Evolutionary conservation across 1,140 invertebrate species (phyloP).

Genomic region (Arctopsyche grandis): DNA sequence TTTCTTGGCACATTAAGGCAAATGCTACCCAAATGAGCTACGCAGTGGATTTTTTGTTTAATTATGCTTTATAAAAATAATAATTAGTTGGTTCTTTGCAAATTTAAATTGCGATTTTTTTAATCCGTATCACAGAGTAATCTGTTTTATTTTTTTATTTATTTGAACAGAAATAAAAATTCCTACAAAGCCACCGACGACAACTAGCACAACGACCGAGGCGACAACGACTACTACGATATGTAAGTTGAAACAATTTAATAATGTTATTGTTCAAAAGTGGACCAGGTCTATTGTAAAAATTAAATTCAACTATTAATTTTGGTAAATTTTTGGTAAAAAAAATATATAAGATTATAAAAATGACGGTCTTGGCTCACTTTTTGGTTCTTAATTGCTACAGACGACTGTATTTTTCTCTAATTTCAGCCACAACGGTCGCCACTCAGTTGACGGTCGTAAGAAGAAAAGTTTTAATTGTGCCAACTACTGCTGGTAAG

Average conservation of each 20-base stretch:
- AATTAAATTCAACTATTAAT: too few species aligned
- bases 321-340: too few species aligned
- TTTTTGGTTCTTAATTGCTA: too few species aligned
- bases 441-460: slow-evolving; percentile 41
- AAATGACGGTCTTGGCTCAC: too few species aligned
- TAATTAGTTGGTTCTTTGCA: too few species aligned
- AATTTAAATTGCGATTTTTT: too few species aligned
- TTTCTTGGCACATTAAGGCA: too few species aligned
- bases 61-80: too few species aligned
- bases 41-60: too few species aligned
- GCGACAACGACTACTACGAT: background rate
- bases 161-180: slow-evolving; percentile 50
- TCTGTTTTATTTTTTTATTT: background rate
- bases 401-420: background rate
- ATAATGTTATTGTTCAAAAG: background rate
- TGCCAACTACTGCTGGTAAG: slow-evolving; percentile 36
- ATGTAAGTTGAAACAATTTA: background rate
- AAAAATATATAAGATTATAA: too few species aligned
- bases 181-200: slow-evolving; percentile 41
- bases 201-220: slow-evolving; percentile 43
- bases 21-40: too few species aligned
- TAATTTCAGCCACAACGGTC: slow-evolving; percentile 38
- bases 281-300: background rate
- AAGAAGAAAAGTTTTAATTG: slow-evolving; percentile 43
- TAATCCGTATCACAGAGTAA: too few species aligned